Conservation (phyloP, 1,140 invertebrate species). For the Latrodectus geometricus region DNA sequence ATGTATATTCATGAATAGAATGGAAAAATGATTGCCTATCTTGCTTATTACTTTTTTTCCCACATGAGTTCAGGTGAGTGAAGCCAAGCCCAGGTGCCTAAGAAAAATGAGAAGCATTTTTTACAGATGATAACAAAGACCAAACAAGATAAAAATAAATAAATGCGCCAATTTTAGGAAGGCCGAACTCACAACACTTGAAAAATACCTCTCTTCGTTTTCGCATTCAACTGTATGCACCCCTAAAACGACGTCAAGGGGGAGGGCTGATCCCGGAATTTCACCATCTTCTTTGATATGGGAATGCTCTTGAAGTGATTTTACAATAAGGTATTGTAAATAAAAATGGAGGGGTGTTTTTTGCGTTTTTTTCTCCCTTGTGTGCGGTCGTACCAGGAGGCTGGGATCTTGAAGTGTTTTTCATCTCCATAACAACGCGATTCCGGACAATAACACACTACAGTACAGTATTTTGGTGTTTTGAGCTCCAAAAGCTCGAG, state of each 20-base stretch:
- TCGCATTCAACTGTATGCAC: constrained; percentile 6
- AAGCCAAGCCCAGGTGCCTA: constrained; percentile 12
- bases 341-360: constrained; percentile 16
- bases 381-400: not conserved
- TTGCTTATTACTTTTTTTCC: too few species aligned
- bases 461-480: not conserved
- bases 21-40: too few species aligned
- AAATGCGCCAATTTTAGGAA: not conserved
- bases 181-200: not conserved
- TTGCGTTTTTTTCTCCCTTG: not conserved
- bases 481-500: not conserved
- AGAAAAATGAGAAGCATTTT: constrained; percentile 12
- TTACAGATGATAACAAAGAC: not conserved
- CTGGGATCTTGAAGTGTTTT: constrained; percentile 31
- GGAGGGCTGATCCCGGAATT: not conserved
- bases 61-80: not conserved
- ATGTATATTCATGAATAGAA: too few species aligned
- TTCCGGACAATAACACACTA: not conserved
- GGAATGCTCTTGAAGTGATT: constrained; percentile 35
- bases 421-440: not conserved
- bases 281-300: constrained; percentile 11
- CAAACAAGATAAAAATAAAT: not conserved
- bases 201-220: constrained; percentile 6
- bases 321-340: constrained; percentile 36
- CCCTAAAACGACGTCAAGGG: constrained; percentile 4